Conservation (phyloP, 2,888 invertebrate species). For the Chironomus tentans region DNA sequence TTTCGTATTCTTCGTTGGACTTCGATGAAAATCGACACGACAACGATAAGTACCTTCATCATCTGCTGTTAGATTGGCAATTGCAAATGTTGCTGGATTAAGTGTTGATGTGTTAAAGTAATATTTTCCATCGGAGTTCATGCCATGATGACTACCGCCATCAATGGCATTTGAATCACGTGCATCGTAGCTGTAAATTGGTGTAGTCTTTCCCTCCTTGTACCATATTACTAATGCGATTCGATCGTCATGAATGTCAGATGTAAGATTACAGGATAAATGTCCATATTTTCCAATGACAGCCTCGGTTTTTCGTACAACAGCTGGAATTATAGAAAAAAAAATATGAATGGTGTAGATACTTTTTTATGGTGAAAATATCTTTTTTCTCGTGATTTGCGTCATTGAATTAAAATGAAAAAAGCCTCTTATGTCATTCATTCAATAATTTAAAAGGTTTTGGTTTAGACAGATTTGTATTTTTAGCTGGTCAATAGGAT, state of each 20-base stretch:
- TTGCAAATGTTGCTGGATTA: conserved; percentile 36
- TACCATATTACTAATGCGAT: conserved; percentile 55
- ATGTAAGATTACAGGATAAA: conserved; percentile 51
- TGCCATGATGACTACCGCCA: conserved; percentile 38
- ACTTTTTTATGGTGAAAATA: no score
- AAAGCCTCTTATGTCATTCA: no score
- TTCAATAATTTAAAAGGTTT: no score
- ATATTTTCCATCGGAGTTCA: conserved; percentile 36
- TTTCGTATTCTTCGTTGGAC: conserved; percentile 50
- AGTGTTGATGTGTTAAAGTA: conserved; percentile 32
- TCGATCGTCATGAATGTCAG: conserved; percentile 48
- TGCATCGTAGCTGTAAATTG: conserved; percentile 38
- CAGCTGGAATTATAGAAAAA: neutral
- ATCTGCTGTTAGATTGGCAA: conserved; percentile 42
- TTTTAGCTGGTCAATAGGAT: no score
- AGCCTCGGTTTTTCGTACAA: conserved; percentile 41
- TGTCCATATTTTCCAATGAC: conserved; percentile 51
- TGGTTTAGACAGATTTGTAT: no score
- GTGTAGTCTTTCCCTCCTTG: conserved; percentile 47
- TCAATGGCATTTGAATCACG: conserved; percentile 30
- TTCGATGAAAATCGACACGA: conserved; percentile 51
- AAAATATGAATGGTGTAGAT: no score
- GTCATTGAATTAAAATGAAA: no score
- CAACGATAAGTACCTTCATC: conserved; percentile 51
- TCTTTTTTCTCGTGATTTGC: no score